These are phyloP conservation scores for Osmoderma eremita DNA, from an alignment of 2,888 invertebrate genomes.

Conservation along the genomic window DNA sequence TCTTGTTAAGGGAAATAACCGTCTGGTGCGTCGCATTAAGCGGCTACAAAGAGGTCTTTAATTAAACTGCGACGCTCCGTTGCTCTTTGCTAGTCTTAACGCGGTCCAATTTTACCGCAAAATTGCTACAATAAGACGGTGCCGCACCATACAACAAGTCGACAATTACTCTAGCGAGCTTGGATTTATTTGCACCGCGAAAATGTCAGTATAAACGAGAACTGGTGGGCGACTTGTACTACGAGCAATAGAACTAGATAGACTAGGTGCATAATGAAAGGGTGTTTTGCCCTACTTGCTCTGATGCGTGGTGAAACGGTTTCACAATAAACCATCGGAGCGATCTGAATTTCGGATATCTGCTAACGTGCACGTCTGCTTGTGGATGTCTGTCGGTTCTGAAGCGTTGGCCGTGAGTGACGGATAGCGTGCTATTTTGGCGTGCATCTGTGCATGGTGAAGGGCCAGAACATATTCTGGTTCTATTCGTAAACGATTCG, in stretches of 20 bases:
- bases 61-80: conserved; percentile 22
- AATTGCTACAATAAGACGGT: conserved; percentile 30
- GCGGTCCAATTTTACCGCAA: conserved; percentile 35
- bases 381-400: background rate
- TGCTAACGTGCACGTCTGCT: too few species aligned
- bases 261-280: too few species aligned
- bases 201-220: too few species aligned
- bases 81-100: conserved; percentile 8
- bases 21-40: conserved; percentile 28
- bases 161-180: conserved; percentile 33
- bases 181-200: conserved; percentile 41
- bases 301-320: too few species aligned
- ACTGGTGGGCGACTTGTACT: too few species aligned
- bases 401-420: conserved; percentile 46
- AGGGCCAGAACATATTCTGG: too few species aligned
- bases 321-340: too few species aligned
- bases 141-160: conserved; percentile 31
- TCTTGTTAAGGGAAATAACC: conserved; percentile 37
- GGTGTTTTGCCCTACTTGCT: too few species aligned
- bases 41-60: conserved; percentile 30
- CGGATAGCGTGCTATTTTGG: conserved; percentile 43
- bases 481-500: too few species aligned
- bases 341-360: too few species aligned
- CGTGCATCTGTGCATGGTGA: background rate
- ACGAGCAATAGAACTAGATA: too few species aligned